Conservation (phyloP, 2,888 invertebrate species). For the Stegana nigrithorax region DNA sequence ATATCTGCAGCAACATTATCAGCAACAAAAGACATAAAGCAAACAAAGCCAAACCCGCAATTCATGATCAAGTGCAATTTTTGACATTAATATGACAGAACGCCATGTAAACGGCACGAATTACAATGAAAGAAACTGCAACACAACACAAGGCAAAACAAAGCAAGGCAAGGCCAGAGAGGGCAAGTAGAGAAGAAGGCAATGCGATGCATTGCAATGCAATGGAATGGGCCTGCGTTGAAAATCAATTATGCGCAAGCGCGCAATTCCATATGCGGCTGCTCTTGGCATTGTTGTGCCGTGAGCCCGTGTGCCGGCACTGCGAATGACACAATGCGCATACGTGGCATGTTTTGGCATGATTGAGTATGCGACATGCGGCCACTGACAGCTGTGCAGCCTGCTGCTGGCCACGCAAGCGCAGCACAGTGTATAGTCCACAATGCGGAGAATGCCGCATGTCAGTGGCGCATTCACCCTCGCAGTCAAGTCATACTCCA, state of each 20-base stretch:
- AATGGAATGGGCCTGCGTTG: not conserved
- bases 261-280: too few relatives aligned
- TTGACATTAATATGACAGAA: conserved; percentile 59
- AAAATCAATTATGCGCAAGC: conserved; percentile 7
- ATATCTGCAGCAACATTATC: not conserved
- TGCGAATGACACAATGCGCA: not conserved
- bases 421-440: not conserved
- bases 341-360: not conserved
- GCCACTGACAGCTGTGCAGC: too few relatives aligned
- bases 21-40: not conserved
- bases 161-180: too few relatives aligned
- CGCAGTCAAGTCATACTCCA: not conserved
- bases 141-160: too few relatives aligned
- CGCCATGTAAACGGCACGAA: conserved; percentile 4
- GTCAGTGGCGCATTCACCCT: not conserved
- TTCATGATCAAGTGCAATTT: conserved; percentile 61
- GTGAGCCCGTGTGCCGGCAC: not conserved
- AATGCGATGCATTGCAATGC: too few relatives aligned
- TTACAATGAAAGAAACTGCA: not conserved
- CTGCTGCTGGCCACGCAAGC: not conserved
- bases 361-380: not conserved
- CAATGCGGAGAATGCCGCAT: not conserved
- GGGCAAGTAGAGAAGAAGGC: too few relatives aligned
- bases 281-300: too few relatives aligned
- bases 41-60: conserved; percentile 15